Evolutionary conservation across 2,888 invertebrate genomes (phyloP), one percentile per base, ranked within the genome.

Genomic region (Macaria notata): DNA sequence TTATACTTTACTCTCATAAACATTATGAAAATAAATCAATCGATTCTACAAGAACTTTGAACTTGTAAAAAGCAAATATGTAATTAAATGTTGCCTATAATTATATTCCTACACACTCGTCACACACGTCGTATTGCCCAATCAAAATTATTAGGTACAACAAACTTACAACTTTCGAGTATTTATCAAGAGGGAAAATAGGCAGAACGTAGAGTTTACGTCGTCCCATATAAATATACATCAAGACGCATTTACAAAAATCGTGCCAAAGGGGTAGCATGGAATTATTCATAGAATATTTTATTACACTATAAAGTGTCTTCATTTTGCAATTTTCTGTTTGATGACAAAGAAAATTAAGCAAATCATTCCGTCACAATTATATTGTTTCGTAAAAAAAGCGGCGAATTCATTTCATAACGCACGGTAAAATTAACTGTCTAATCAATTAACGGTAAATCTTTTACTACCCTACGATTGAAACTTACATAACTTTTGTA

Each of bases 141-240:
- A 58, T 52, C 48, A 55, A n/a, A 41, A 53, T 49, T 48, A 44
- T 54, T 50, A n/a, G n/a, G n/a, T n/a, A 7, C 50, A 59, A 53
- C 50, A 56, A 57, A 58, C 49, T 47, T 51, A 56, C 56, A 56
- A 61, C 49, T 51, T 56, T 39, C 59, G 65, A 65, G 67, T 67
- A 67, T 67, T 66, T 54, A 60, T 59, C 56, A 61, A 65, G 55
- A 56, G 45, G 46, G 46, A 61, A 61, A 57, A 48, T 48, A 47
- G 39, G 38, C 42, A 50, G 42, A 49, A 41, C 52, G 39, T 29
- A 57, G 7, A 49, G 31, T 49, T 30, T 39, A 44, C 33, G 33
- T 36, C 4, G 29, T 45, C 38, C 7, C 43, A 43, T n/a, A 31
- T 43, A 3, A 4, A 50, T 50, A 19, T 56, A 46, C 46, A 33